Base-by-base conservation (phyloP, 2,113 vertebrate species). In the Strix uralensis region DNA sequence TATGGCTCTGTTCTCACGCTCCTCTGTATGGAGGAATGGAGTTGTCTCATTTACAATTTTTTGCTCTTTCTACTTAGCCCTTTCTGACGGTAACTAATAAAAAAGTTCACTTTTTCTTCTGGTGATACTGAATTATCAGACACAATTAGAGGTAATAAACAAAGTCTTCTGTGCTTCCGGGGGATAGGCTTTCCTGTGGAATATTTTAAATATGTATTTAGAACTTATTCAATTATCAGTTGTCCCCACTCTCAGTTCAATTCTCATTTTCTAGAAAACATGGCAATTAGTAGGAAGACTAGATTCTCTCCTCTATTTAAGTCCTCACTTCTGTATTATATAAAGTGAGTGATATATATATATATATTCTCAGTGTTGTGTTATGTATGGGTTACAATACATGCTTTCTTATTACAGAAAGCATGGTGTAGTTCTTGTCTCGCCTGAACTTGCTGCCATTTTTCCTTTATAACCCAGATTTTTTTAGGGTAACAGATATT, bases 381-480 rank as follows among this genome's bases (percentile, higher is more conserved):
- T 42, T 49, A 26, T 13, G 4, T 29, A n/a, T 51, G 16, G 2
- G 15, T n/a, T 40, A 67, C 8, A 75, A 26, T 9, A 69, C 36
- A 59, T 0, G 0, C 15, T n/a, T 73, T 73, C 21, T 58, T 67
- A 8, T 22, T 59, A 72, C 14, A 47, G 57, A 38, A 67, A 61
- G 9, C 10, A 30, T 7, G 8, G 6, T 7, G 0, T 25, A n/a
- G 26, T 55, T 86, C 22, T 74, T 84, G 12, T 7, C 25, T 62
- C 71, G 62, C 8, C 9, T 17, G 58, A 55, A 22, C 44, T 49
- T 66, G 29, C 15, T 75, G 38, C 7, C 30, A 10, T n/a, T 70
- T 83, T 90, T 40, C 12, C 29, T 72, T 42, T 42, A 15, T 63
- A 61, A 55, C 5, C 1, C 17, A 52, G 25, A 57, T 65, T 63